These are phyloP conservation scores for Cephalophus harveyi DNA, from an alignment of 2,113 vertebrate species.

Conservation along the genomic window DNA sequence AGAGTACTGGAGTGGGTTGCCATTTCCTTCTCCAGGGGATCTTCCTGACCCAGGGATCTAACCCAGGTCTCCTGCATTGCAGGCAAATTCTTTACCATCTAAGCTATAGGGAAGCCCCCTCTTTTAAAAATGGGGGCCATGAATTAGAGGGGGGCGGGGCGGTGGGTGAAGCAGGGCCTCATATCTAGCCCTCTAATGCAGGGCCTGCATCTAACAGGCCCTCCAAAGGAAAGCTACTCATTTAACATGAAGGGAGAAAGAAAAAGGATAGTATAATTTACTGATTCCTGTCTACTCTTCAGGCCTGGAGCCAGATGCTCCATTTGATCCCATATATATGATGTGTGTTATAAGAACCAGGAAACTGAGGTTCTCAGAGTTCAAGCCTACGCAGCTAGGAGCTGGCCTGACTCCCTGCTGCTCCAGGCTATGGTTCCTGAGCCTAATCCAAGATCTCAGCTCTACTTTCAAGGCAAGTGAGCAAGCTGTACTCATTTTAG, in stretches of 20 bases:
- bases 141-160: rapidly evolving
- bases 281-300: neutral
- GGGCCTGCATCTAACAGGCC: too few species aligned
- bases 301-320: neutral
- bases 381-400: neutral
- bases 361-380: neutral
- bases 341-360: neutral
- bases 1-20: neutral
- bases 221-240: neutral
- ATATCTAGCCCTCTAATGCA: too few species aligned
- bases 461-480: rapidly evolving
- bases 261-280: neutral
- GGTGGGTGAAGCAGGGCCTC: neutral
- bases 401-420: rapidly evolving
- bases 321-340: neutral
- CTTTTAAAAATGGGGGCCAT: neutral
- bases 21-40: neutral
- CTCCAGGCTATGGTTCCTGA: too few species aligned
- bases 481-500: neutral
- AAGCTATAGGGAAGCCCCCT: neutral
- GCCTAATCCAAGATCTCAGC: neutral
- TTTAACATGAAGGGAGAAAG: neutral
- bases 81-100: neutral
- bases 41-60: neutral
- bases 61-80: neutral